phyloP scores from a whole-genome alignment of 2,888 invertebrate species.

The Andricus curvator region DNA sequence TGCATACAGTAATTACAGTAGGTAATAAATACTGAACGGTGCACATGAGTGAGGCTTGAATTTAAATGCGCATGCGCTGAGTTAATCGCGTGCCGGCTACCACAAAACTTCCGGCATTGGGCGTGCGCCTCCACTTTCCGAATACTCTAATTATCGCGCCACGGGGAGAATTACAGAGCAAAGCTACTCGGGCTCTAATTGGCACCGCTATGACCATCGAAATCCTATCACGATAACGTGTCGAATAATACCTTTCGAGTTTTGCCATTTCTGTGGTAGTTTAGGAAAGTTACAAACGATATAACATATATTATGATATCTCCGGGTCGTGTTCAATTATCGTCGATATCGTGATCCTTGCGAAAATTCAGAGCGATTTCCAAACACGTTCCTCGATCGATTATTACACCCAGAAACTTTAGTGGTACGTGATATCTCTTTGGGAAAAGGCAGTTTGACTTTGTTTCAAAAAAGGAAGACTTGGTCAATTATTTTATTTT shows the following conservation, averaged over 20 bases:
- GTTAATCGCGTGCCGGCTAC: conserved; percentile 17
- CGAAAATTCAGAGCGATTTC: background rate
- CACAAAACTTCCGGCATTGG: conserved; percentile 34
- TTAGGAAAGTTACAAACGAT: background rate
- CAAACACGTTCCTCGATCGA: conserved; percentile 18
- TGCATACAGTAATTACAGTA: background rate
- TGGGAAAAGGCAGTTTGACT: background rate
- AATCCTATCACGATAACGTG: conserved; percentile 13
- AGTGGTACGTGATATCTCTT: background rate
- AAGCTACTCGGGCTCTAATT: background rate
- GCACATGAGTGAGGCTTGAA: background rate
- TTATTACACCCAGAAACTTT: conserved; percentile 24
- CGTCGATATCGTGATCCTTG: background rate
- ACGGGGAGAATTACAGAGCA: background rate
- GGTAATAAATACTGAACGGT: background rate
- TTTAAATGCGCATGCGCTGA: conserved; percentile 12
- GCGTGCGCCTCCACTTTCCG: background rate
- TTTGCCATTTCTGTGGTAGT: background rate
- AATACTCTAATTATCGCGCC: conserved; percentile 22
- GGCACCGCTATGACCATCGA: background rate
- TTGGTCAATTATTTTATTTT: background rate
- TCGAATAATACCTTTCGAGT: background rate
- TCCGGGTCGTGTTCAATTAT: background rate
- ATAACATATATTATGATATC: conserved; percentile 1
- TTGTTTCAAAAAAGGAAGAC: background rate